Evolutionary conservation across 2,797 vertebrate species (phyloP).

Genomic region (Crypturellus tataupa): DNA sequence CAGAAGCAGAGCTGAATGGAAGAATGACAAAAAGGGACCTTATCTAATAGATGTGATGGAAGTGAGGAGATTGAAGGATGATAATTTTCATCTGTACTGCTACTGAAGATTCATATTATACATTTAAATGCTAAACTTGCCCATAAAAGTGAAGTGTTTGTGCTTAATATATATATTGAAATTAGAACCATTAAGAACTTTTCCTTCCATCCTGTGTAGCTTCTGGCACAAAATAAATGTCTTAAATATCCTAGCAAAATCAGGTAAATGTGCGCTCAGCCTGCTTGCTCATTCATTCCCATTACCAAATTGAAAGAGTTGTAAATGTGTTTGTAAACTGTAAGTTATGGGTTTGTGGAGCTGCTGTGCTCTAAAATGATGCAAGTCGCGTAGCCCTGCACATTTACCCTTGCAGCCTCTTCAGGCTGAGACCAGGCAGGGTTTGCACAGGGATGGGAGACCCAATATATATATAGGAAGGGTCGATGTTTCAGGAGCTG

Average conservation of each 20-base stretch:
- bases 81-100: not conserved
- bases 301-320: not conserved
- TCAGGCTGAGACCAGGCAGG: not conserved
- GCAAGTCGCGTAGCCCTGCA: not conserved
- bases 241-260: not conserved
- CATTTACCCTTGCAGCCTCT: not conserved
- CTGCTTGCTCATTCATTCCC: constrained; percentile 10
- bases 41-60: not conserved
- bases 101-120: not conserved
- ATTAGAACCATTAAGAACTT: not conserved
- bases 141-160: constrained; percentile 17
- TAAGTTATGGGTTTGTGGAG: not conserved
- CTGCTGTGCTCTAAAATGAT: not conserved
- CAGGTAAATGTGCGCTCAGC: constrained; percentile 13
- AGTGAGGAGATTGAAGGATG: constrained; percentile 1
- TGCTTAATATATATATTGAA: constrained; percentile 22
- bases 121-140: constrained; percentile 32
- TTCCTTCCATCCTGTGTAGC: not conserved
- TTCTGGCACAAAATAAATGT: not conserved
- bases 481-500: not conserved
- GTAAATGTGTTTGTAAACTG: constrained; percentile 46
- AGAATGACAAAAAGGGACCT: constrained; percentile 20
- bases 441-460: not conserved
- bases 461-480: not conserved
- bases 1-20: not conserved